Evolutionary conservation across 2,888 invertebrate genomes (phyloP).

Genomic region (Cephonodes hylas): DNA sequence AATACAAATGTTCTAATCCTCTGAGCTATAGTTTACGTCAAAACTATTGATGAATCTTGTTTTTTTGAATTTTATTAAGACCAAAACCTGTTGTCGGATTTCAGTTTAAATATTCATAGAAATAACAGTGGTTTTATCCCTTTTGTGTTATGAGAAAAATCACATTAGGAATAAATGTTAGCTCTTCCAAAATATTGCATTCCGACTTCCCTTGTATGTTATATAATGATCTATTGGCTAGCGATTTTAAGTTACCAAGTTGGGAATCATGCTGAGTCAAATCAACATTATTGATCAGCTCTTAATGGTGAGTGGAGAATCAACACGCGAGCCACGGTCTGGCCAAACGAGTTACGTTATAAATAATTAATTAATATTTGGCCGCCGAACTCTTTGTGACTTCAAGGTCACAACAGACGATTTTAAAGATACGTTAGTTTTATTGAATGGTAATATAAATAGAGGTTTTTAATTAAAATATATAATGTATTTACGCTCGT

Average conservation of each 20-base stretch:
- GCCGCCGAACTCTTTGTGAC: slow-evolving; percentile 65
- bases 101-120: too few relatives aligned
- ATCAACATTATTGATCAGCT: slow-evolving; percentile 30
- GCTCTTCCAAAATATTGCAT: neutral
- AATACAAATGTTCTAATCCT: neutral
- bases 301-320: slow-evolving; percentile 49
- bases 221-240: neutral
- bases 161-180: too few relatives aligned
- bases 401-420: slow-evolving; percentile 57
- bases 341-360: slow-evolving; percentile 69
- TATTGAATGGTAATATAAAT: neutral
- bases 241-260: slow-evolving; percentile 5
- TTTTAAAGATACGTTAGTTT: slow-evolving; percentile 38
- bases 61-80: too few relatives aligned
- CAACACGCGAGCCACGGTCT: slow-evolving; percentile 60
- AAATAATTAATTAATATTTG: slow-evolving; percentile 76
- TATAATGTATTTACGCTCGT: neutral
- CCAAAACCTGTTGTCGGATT: too few relatives aligned
- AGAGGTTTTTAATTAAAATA: neutral
- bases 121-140: too few relatives aligned
- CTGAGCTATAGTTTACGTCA: neutral
- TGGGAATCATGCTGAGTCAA: slow-evolving; percentile 23
- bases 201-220: neutral
- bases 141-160: neutral
- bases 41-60: too few relatives aligned